phyloP scores from a whole-genome alignment of 2,888 invertebrate genomes.

The Sepioteuthis lessoniana region DNA sequence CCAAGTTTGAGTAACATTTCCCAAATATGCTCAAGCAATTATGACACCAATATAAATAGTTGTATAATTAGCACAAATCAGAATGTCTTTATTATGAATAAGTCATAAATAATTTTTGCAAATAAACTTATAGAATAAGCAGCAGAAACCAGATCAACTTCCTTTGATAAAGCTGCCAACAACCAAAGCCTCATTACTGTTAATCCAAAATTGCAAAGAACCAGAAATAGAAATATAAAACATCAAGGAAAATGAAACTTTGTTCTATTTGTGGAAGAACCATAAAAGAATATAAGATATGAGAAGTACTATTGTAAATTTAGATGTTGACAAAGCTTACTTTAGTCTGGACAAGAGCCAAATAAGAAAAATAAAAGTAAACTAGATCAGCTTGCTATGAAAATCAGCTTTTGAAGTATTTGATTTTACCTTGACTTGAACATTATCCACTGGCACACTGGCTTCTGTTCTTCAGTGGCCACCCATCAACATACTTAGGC shows the following conservation, averaged over 20 bases:
- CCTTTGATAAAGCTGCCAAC: constrained; percentile 21
- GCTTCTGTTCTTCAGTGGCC: too few relatives aligned
- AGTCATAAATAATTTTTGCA: not conserved
- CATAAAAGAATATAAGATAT: not conserved
- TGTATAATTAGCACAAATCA: too few relatives aligned
- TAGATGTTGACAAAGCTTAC: not conserved
- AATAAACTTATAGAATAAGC: not conserved
- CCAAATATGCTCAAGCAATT: not conserved
- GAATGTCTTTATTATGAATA: not conserved
- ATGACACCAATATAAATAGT: too few relatives aligned
- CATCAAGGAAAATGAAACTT: not conserved
- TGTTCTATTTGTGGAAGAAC: not conserved
- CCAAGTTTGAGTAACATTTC: not conserved
- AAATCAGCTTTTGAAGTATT: too few relatives aligned
- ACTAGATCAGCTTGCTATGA: too few relatives aligned
- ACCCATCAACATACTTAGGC: too few relatives aligned
- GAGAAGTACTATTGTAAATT: not conserved
- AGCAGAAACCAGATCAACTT: not conserved
- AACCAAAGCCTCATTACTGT: not conserved
- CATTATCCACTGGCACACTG: too few relatives aligned
- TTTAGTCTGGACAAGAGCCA: not conserved
- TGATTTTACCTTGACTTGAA: too few relatives aligned
- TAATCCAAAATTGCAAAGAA: not conserved
- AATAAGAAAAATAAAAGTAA: not conserved
- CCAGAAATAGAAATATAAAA: not conserved